Evolutionary conservation across 1,140 invertebrate species (phyloP).

Genomic region (Gryllus bimaculatus): DNA sequence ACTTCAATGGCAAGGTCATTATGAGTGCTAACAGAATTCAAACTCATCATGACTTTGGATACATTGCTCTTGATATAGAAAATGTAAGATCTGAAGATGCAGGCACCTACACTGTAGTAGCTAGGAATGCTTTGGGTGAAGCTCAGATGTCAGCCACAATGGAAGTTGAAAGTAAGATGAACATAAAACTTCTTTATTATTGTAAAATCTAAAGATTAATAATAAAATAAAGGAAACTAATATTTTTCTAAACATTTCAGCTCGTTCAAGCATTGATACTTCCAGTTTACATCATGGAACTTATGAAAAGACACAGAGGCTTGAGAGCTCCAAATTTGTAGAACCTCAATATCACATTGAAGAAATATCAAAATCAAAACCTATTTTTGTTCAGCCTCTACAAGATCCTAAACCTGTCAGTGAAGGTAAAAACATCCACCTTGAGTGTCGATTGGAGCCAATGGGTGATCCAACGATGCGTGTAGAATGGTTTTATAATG

Average conservation of each 20-base stretch:
- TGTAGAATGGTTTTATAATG: conserved; percentile 91
- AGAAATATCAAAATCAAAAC: conserved; percentile 88
- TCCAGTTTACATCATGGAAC: conserved; percentile 75
- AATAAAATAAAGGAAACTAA: not conserved
- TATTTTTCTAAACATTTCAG: conserved; percentile 40
- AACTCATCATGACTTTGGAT: conserved; percentile 91
- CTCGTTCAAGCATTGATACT: conserved; percentile 76
- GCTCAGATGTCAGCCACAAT: conserved; percentile 70
- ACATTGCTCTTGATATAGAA: conserved; percentile 86
- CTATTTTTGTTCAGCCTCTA: conserved; percentile 77
- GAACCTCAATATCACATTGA: conserved; percentile 83
- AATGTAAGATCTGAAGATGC: conserved; percentile 77
- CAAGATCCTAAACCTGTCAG: conserved; percentile 70
- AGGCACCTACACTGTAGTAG: conserved; percentile 79
- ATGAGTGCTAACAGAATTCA: conserved; percentile 78
- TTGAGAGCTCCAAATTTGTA: conserved; percentile 77
- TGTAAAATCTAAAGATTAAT: not conserved
- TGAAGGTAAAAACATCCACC: conserved; percentile 85
- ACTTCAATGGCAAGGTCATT: conserved; percentile 77
- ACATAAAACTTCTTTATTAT: not conserved
- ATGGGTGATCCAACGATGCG: conserved; percentile 93
- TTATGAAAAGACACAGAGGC: conserved; percentile 75
- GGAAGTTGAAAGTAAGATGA: conserved; percentile 73
- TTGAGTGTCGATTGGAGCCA: conserved; percentile 82
- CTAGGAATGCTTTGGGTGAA: conserved; percentile 79